A percentile compares a stretch with the other conserved stretches of the same genome.
Evolutionary conservation across 1,140 invertebrate species (phyloP).

Genomic region (Pinna nobilis): DNA sequence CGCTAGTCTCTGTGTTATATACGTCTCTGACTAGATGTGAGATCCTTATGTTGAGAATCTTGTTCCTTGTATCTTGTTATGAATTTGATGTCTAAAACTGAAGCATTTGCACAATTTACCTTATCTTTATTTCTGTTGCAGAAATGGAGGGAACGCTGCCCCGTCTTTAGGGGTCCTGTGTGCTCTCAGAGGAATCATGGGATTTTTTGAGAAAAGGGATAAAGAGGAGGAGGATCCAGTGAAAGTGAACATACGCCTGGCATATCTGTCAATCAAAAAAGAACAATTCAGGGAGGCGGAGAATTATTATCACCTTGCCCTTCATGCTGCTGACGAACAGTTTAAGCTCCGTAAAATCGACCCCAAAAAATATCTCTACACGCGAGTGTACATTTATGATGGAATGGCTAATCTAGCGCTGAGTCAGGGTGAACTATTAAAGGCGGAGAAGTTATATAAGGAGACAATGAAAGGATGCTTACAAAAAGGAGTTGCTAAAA

Average conservation of each 20-base stretch:
- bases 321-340: conserved; percentile 53
- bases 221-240: conserved; percentile 54
- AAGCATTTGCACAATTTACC: no score
- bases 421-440: conserved; percentile 83
- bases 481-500: conserved; percentile 80
- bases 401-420: conserved; percentile 93
- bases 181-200: conserved; percentile 30
- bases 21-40: no score
- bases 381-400: conserved; percentile 91
- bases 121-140: not conserved
- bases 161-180: not conserved
- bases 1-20: no score
- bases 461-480: conserved; percentile 84
- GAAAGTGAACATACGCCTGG: conserved; percentile 41
- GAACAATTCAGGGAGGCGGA: conserved; percentile 59
- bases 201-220: conserved; percentile 35
- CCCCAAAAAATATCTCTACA: conserved; percentile 75
- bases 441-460: conserved; percentile 89
- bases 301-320: conserved; percentile 62
- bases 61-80: no score
- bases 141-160: not conserved
- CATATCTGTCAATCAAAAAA: conserved; percentile 47
- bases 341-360: conserved; percentile 53
- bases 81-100: no score
- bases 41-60: no score